Base-by-base conservation (phyloP, 2,113 vertebrate genomes). In the Anoplopoma fimbria region DNA sequence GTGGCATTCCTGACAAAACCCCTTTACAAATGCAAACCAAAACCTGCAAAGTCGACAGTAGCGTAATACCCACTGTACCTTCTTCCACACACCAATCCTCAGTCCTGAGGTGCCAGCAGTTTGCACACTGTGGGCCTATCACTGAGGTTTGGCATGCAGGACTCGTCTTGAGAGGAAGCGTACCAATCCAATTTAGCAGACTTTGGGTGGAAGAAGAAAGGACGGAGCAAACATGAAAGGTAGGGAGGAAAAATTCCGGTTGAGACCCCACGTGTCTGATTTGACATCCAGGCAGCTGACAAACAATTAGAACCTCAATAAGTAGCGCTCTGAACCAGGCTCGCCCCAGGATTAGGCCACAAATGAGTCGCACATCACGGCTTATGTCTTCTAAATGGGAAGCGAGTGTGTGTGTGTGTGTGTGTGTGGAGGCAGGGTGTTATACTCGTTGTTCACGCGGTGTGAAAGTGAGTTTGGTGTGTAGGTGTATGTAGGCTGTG, bases 161-260 rank as follows among this genome's bases (percentile, higher is more conserved):
- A 85, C 79, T 92, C 82, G 86, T 91, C 84, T 74, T 80, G 68
- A 89, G 88, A 89, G 88, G 53, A 82, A 87, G 90, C 87, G 38
- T 94, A 86, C 87, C 91, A 95, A 94, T 93, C 88, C 91, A 88
- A 92, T 94, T 94, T 93, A 69, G 88, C 81, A 84, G 85, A 91
- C 84, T 92, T 92, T 89, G 47, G 33, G 75, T 67, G 64, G 65
- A 53, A 45, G 58, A 68, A 88, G 82, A 90, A 82, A 82, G 57
- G 81, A 38, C 42, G 0, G 51, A 77, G 87, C 67, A 36, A 82
- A 91, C 90, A 93, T 93, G 88, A 94, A 93, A 94, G 91, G 88
- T 72, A 74, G 68, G 62, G 81, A 81, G 79, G 83, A 85, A 90
- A n/a, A 93, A 93, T 93, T 89, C 84, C 90, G 71, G 88, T 91